Conservation (phyloP, 2,888 invertebrate genomes). For the Diachrysia chrysitis region DNA sequence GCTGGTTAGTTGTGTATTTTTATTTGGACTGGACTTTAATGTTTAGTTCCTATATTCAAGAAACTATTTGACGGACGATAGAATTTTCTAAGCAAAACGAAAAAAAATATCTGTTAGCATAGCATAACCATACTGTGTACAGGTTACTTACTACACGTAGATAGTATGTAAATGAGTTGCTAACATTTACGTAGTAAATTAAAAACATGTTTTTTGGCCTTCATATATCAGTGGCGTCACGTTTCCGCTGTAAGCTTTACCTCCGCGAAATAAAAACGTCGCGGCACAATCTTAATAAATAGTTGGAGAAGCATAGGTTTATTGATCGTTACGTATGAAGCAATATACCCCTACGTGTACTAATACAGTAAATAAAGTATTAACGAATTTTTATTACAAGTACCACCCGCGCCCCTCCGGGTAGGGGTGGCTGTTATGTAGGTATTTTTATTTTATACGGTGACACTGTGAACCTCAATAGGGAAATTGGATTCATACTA, state of each 20-base stretch:
- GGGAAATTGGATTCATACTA: conserved; percentile 88
- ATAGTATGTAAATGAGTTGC: conserved; percentile 23
- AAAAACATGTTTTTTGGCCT: conserved; percentile 36
- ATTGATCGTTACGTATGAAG: conserved; percentile 51
- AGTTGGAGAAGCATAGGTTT: conserved; percentile 50
- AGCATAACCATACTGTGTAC: too few species aligned
- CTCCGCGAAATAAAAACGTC: conserved; percentile 37
- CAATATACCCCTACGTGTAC: conserved; percentile 58
- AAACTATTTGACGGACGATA: too few species aligned
- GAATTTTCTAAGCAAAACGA: too few species aligned
- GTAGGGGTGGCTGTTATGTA: conserved; percentile 79
- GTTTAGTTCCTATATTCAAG: neutral
- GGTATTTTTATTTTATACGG: conserved; percentile 87
- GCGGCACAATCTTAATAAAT: conserved; percentile 44
- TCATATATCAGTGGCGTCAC: conserved; percentile 36
- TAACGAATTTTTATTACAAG: conserved; percentile 83
- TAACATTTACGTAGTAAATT: conserved; percentile 47
- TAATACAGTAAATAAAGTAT: conserved; percentile 81
- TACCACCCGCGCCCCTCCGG: conserved; percentile 60
- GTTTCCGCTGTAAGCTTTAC: conserved; percentile 43
- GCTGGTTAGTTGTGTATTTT: conserved; percentile 35
- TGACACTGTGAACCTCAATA: conserved; percentile 85
- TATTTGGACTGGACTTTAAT: conserved; percentile 5
- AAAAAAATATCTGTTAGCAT: too few species aligned
- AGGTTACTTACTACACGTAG: too few species aligned